Evolutionary conservation across 2,888 invertebrate genomes (phyloP).

Genomic region (Pecten maximus): DNA sequence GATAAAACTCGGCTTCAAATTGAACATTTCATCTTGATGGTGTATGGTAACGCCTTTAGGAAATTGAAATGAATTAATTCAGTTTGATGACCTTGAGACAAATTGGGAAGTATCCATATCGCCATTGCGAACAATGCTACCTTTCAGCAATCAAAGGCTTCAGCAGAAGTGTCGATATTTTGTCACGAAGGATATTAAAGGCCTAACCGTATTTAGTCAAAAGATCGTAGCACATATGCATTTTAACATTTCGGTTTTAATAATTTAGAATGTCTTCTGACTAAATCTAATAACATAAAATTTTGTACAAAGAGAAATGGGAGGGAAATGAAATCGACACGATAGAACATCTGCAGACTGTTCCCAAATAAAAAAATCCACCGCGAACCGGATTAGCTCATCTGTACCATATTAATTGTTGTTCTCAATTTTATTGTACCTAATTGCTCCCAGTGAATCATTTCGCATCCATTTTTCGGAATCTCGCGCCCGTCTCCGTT

Average conservation of each 20-base stretch:
- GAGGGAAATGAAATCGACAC: neutral
- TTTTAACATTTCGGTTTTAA: conserved; percentile 11
- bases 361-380: neutral
- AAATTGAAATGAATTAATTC: too few relatives aligned
- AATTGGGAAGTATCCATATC: too few relatives aligned
- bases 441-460: neutral
- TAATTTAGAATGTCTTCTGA: neutral
- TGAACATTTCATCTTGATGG: too few relatives aligned
- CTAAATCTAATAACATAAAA: neutral
- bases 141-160: neutral
- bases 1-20: too few relatives aligned
- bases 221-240: conserved; percentile 20
- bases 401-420: neutral
- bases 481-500: conserved; percentile 28
- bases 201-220: neutral
- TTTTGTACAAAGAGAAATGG: neutral
- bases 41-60: too few relatives aligned
- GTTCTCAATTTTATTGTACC: conserved; percentile 28
- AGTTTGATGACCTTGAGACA: too few relatives aligned
- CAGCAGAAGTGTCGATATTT: neutral
- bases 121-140: neutral
- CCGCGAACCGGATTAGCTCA: neutral
- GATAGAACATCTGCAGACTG: neutral
- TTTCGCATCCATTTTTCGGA: neutral
- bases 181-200: neutral